Percentiles rank a stretch among this genome's conserved stretches.
Conservation (phyloP, 1,140 invertebrate genomes). For the Drosophila ananassae region DNA sequence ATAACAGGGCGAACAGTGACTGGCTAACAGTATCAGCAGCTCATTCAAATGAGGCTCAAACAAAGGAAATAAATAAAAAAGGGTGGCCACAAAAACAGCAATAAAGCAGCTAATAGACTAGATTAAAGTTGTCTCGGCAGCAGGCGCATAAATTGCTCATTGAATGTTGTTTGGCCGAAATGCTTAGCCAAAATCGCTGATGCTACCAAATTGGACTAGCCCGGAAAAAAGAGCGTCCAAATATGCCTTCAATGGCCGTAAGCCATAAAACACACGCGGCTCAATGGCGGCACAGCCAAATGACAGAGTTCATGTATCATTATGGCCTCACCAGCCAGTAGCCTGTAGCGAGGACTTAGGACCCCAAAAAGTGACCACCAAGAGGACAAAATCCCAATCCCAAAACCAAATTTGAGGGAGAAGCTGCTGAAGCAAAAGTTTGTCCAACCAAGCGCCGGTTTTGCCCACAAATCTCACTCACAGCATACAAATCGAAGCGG, state of each 20-base stretch:
- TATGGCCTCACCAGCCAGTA: constrained; percentile 48
- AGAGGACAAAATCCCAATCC: constrained; percentile 19
- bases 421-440: constrained; percentile 7
- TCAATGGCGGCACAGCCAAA: constrained; percentile 53
- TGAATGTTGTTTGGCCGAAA: constrained; percentile 44
- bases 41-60: constrained; percentile 45
- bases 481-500: constrained; percentile 5
- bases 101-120: constrained; percentile 72
- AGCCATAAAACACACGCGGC: constrained; percentile 80
- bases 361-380: constrained; percentile 37
- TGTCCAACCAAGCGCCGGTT: constrained; percentile 4
- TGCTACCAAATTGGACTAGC: constrained; percentile 34
- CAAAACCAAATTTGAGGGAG: constrained; percentile 10
- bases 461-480: not conserved
- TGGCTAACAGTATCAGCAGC: constrained; percentile 34
- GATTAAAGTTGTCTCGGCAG: constrained; percentile 67
- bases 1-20: constrained; percentile 22
- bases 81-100: constrained; percentile 41
- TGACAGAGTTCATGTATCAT: constrained; percentile 74
- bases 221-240: constrained; percentile 39
- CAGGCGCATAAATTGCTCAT: constrained; percentile 68
- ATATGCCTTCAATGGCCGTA: constrained; percentile 62
- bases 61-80: constrained; percentile 43
- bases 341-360: constrained; percentile 5
- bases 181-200: constrained; percentile 58